These are phyloP conservation scores for Drosophila watanabei DNA, from an alignment of 1,140 invertebrate species.

Conservation along the genomic window DNA sequence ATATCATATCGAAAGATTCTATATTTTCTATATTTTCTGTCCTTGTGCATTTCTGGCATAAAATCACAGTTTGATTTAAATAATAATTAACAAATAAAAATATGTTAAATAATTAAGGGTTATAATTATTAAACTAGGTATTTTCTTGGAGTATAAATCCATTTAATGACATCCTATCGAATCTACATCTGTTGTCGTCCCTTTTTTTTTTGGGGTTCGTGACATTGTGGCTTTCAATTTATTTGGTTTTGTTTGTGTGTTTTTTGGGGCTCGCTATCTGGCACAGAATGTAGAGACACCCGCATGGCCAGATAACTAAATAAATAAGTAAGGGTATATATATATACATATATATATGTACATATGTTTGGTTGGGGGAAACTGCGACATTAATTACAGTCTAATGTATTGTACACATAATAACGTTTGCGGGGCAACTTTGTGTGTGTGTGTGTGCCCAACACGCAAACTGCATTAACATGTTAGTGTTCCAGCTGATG, in stretches of 20 bases:
- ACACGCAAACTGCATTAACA: slow-evolving; percentile 71
- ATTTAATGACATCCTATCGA: slow-evolving; percentile 14
- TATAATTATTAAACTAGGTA: not conserved
- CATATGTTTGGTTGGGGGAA: not conserved
- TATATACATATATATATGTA: not conserved
- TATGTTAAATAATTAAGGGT: not conserved
- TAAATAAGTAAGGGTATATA: slow-evolving; percentile 17
- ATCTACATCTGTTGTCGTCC: slow-evolving; percentile 22
- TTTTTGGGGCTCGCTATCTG: slow-evolving; percentile 36
- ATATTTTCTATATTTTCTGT: no score
- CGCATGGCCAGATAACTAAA: slow-evolving; percentile 53
- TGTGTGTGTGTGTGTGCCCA: slow-evolving; percentile 1
- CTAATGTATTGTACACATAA: slow-evolving; percentile 55
- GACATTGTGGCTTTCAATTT: slow-evolving; percentile 26
- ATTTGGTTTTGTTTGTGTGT: slow-evolving; percentile 18
- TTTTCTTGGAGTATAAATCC: slow-evolving; percentile 9
- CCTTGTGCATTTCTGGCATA: no score
- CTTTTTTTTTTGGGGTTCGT: slow-evolving; percentile 7
- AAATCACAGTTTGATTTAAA: not conserved
- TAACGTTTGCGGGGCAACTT: not conserved
- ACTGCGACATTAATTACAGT: slow-evolving; percentile 72
- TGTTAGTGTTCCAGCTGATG: slow-evolving; percentile 14
- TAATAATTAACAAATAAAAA: not conserved
- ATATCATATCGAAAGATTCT: no score
- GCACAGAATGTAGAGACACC: slow-evolving; percentile 16